Evolutionary conservation across 2,113 vertebrate genomes (phyloP), one percentile per base, ranked within the genome.

Genomic region (Ptyas mucosa): DNA sequence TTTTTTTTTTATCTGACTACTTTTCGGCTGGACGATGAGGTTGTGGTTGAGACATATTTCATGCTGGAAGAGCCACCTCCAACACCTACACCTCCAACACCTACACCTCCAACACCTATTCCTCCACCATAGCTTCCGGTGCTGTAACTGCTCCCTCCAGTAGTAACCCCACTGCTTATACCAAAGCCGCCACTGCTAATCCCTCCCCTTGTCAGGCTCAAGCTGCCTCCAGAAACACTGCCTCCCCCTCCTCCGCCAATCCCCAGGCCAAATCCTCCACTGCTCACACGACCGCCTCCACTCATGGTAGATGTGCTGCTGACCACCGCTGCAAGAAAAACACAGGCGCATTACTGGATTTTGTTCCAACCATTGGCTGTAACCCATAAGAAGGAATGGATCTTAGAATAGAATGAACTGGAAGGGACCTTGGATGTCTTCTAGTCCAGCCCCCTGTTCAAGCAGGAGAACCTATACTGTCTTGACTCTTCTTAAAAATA

Each of bases 301-400:
- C 89, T 94, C 1, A 61, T 85, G 53, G 92, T 94, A 91, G 94
- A 91, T 5, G 90, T 46, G 0, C 92, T 96, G 91, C 90, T 95
- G 87, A 96, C 52, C 92, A 95, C 94, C 0, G 91, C 96, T 97
- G 20, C 2, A 49, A 53, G 34, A 53, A 24, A 46, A 86, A 5
- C 94, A 15, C 57, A 26, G 0, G 57, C 39, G 15, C 0, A 3
- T 34, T 94, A 75, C 5, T 92, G 14, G 29, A 81, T 12, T 6
- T 43, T 39, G n/a, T 4, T 75, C 24, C 87, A 92, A 26, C 34
- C 2, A 39, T 39, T 81, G 34, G 18, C 34, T 39, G 18, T 20
- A 81, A 34, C 18, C 34, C 7, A 81, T 81, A 39, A 39, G 34
- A 20, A 81, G 69, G n/a, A 20, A 81, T 9, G 64, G 64, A n/a